Evolutionary conservation across 1,140 invertebrate species (phyloP).

Genomic region (Bombus waltoni): DNA sequence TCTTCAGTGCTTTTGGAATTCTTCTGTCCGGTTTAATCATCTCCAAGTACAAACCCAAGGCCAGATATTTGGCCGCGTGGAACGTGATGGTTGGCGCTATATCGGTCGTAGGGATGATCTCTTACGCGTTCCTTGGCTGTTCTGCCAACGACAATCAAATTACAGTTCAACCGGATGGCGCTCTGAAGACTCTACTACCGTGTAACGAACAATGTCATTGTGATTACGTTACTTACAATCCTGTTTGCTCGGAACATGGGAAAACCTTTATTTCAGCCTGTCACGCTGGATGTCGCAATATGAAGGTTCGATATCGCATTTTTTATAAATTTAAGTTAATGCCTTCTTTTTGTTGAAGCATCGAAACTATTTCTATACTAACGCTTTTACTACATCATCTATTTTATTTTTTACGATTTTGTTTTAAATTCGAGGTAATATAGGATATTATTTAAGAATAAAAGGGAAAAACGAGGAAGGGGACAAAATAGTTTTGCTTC

Average conservation of each 20-base stretch:
- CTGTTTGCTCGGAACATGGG: constrained; percentile 85
- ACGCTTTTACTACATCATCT: neutral
- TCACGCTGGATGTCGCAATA: constrained; percentile 86
- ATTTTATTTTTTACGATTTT: neutral
- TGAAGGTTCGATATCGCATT: constrained; percentile 69
- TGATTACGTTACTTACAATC: constrained; percentile 87
- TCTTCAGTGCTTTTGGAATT: constrained; percentile 89
- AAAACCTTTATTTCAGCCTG: constrained; percentile 88
- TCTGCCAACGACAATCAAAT: constrained; percentile 84
- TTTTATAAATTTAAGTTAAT: neutral
- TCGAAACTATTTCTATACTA: too few relatives aligned
- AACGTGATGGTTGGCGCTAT: constrained; percentile 88
- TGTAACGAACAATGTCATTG: constrained; percentile 87
- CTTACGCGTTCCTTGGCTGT: constrained; percentile 89
- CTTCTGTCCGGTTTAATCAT: constrained; percentile 87
- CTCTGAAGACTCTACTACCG: constrained; percentile 79
- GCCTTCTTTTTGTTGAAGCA: too few relatives aligned
- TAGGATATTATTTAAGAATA: neutral
- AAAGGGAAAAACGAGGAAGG: neutral
- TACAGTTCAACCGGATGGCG: constrained; percentile 79
- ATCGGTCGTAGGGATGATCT: constrained; percentile 86
- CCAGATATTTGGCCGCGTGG: constrained; percentile 88
- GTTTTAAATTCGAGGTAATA: neutral
- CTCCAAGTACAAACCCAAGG: constrained; percentile 87
- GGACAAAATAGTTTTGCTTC: neutral